Evolutionary conservation across 2,888 invertebrate genomes (phyloP).

Genomic region (Drosophila subquinaria): DNA sequence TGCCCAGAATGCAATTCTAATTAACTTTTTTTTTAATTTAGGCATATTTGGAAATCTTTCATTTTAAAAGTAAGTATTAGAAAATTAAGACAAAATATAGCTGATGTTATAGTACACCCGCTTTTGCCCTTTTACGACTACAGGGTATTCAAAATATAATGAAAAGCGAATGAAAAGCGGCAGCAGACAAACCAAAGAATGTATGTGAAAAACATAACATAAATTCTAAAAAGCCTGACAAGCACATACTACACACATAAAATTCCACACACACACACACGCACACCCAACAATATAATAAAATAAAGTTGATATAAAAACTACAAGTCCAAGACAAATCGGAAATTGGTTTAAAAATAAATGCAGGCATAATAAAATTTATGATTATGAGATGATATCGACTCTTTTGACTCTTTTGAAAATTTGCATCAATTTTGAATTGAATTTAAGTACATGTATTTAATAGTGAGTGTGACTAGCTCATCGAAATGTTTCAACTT

Average conservation of each 20-base stretch:
- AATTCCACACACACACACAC: constrained; percentile 33
- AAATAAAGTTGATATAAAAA: constrained; percentile 72
- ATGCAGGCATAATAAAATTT: constrained; percentile 68
- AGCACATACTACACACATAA: constrained; percentile 64
- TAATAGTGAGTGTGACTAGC: constrained; percentile 37
- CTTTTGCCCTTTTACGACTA: constrained; percentile 10
- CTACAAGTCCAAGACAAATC: constrained; percentile 49
- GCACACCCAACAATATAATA: constrained; percentile 40
- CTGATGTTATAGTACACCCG: neutral
- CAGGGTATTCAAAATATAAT: constrained; percentile 45
- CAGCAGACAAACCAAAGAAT: constrained; percentile 73
- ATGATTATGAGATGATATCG: constrained; percentile 61
- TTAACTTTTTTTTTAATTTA: neutral
- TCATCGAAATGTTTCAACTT: constrained; percentile 56
- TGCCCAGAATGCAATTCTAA: too few species aligned
- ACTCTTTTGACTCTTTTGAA: neutral
- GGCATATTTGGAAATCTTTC: neutral
- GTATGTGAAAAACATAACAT: constrained; percentile 77
- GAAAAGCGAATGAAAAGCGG: constrained; percentile 57
- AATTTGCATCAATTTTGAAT: constrained; percentile 41
- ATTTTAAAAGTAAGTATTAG: neutral
- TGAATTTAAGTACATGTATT: constrained; percentile 26
- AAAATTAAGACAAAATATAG: neutral
- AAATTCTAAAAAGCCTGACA: constrained; percentile 76
- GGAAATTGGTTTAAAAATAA: constrained; percentile 78